Evolutionary conservation across 2,113 vertebrate genomes (phyloP).

Genomic region (Galeopterus variegatus): DNA sequence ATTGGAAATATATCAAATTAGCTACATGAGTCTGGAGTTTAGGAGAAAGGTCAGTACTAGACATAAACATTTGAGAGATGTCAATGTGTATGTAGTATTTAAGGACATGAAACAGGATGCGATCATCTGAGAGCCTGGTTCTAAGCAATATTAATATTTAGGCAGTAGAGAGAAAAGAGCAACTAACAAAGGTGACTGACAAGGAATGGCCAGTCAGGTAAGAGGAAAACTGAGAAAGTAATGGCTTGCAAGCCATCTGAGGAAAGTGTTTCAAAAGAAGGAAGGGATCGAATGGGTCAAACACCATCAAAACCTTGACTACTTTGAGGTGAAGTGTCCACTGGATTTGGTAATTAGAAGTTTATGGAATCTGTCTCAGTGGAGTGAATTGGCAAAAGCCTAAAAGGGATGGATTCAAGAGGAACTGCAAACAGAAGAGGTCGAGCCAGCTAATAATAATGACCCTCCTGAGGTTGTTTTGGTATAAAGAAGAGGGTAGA

Average conservation of each 20-base stretch:
- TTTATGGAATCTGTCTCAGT: neutral
- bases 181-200: neutral
- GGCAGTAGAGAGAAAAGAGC: neutral
- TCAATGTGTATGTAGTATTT: neutral
- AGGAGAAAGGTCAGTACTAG: neutral
- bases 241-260: neutral
- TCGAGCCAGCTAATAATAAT: neutral
- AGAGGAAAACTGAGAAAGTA: neutral
- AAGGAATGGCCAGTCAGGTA: neutral
- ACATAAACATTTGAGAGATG: neutral
- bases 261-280: neutral
- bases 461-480: neutral
- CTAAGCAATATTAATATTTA: neutral
- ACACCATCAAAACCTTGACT: neutral
- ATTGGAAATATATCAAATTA: conserved; percentile 11
- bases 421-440: neutral
- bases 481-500: neutral
- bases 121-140: neutral
- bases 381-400: neutral
- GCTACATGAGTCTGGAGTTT: neutral
- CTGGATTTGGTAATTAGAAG: neutral
- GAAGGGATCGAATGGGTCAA: neutral
- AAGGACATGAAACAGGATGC: neutral
- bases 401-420: neutral
- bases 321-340: neutral